These are phyloP conservation scores for Lepilemur septentrionalis DNA, from an alignment of 2,797 vertebrate species.

Conservation along the genomic window DNA sequence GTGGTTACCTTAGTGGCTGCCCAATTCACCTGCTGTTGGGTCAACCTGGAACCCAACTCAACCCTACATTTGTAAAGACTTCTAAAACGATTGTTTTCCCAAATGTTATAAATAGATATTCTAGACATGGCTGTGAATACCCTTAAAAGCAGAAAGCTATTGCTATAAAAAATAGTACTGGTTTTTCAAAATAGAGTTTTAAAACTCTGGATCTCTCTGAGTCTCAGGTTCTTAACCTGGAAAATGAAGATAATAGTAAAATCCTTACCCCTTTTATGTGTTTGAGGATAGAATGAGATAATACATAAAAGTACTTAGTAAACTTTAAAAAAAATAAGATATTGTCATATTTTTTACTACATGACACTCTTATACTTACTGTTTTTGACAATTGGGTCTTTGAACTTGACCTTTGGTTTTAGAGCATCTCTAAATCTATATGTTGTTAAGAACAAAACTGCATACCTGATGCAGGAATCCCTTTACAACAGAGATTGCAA, in stretches of 20 bases:
- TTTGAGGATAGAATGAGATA: background rate
- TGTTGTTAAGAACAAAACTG: background rate
- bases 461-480: background rate
- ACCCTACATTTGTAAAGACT: background rate
- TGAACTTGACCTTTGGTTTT: background rate
- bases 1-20: background rate
- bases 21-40: background rate
- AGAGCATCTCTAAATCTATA: background rate
- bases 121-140: background rate
- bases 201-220: background rate
- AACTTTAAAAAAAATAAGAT: background rate
- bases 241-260: constrained; percentile 1
- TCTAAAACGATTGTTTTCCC: background rate
- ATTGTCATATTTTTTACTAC: background rate
- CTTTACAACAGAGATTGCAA: background rate
- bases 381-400: constrained; percentile 2
- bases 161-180: background rate
- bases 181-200: background rate
- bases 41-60: background rate
- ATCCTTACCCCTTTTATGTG: background rate
- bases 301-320: background rate
- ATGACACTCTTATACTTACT: background rate
- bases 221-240: background rate
- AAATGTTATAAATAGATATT: background rate
- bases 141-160: background rate